Evolutionary conservation across 2,113 vertebrate genomes (phyloP), one percentile per base, ranked within the genome.

Genomic region (Hylia prasina): DNA sequence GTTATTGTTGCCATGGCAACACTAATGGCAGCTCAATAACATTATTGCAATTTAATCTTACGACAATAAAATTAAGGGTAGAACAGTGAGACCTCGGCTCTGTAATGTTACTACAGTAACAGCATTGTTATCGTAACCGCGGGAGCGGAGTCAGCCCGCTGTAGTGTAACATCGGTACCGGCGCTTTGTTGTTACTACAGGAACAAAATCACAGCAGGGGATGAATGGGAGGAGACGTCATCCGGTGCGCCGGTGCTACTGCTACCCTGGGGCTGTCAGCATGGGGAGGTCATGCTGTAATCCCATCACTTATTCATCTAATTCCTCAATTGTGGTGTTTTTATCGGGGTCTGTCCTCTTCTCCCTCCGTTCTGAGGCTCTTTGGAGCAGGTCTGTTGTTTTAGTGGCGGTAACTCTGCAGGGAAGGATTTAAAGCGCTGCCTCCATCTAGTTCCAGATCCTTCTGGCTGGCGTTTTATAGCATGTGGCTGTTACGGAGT

Each of bases 401-500:
- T 95, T 66, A 87, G 88, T 18, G 5, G 76, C 75, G 18, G 87
- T 88, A 76, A 76, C 89, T 94, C 93, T 82, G 92, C 89, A 53
- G 96, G 91, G 96, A 95, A 95, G 96, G 94, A 95, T 95, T 97
- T 95, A 96, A 95, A 94, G 93, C 87, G 0, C 87, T 96, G 87
- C 87, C 91, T 95, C 94, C 77, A 4, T 92, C 93, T 51, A 81
- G 80, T 95, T 96, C 94, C 96, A 95, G 96, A 94, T 94, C 89
- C 95, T 97, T 97, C 94, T 95, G 95, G 94, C 89, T 21, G 21
- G 81, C 72, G 31, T 95, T 97, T 97, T 97, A 97, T 96, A 91
- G 96, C 96, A 93, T 95, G 96, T 96, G 95, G 96, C 96, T 97
- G 95, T 96, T 97, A 94, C n/a, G 91, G 86, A 96, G 95, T 65